Conservation (phyloP, 2,797 vertebrate genomes). For the Eurystomus glaucurus region DNA sequence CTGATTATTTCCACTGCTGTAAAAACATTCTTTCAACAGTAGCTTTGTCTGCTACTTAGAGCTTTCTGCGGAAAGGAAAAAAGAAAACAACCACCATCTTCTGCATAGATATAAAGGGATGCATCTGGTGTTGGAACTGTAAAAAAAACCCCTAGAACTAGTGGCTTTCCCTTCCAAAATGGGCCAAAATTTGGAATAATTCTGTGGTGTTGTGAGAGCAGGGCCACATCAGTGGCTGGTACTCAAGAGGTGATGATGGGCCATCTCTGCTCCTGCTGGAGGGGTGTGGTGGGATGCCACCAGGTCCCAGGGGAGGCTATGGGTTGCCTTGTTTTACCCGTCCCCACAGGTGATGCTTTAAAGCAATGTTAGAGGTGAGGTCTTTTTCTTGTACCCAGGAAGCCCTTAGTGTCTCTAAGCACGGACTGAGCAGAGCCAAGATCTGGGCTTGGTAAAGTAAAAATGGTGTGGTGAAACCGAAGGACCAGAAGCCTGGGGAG, state of each 20-base stretch:
- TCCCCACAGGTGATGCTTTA: accelerated
- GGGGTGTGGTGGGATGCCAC: accelerated
- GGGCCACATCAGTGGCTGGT: too few species aligned
- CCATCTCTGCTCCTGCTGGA: not conserved
- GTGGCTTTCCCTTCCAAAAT: not conserved
- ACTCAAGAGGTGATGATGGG: too few species aligned
- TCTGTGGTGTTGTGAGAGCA: not conserved
- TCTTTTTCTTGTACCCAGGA: not conserved
- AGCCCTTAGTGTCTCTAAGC: not conserved
- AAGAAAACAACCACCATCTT: not conserved
- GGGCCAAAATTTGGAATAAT: not conserved
- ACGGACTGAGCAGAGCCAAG: not conserved
- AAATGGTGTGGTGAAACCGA: not conserved
- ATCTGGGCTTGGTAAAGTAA: not conserved
- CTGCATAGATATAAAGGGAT: not conserved
- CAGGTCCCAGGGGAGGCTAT: not conserved
- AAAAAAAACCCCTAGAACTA: not conserved
- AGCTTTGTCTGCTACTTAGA: not conserved
- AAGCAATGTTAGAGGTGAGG: not conserved
- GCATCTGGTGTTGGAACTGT: accelerated
- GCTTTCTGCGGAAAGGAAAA: not conserved
- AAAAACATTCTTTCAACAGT: conserved; percentile 45
- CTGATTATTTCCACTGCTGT: conserved; percentile 64
- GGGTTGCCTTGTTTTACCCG: not conserved
- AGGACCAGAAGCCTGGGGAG: not conserved